Percentiles rank a stretch among this genome's conserved stretches.
Evolutionary conservation across 2,888 invertebrate genomes (phyloP).

Genomic region (Cosmorhoe ocellata): DNA sequence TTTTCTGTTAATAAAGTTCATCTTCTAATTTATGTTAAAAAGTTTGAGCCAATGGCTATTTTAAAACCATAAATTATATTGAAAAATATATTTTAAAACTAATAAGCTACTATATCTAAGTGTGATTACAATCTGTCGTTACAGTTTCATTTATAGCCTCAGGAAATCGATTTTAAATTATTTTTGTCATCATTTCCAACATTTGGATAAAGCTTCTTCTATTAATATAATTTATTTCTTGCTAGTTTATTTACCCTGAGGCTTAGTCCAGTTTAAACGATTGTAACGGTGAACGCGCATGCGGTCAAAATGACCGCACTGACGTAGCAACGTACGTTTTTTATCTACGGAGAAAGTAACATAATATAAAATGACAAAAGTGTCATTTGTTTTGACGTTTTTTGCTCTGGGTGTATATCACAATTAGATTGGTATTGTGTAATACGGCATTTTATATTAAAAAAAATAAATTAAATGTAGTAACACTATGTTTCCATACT

Average conservation of each 20-base stretch:
- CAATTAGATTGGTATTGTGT: too few species aligned
- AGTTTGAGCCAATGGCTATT: not conserved
- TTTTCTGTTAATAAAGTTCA: too few species aligned
- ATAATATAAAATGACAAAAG: too few species aligned
- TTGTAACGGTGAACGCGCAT: not conserved
- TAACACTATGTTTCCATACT: too few species aligned
- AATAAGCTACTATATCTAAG: slow-evolving; percentile 30
- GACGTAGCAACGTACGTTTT: too few species aligned
- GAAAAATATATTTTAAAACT: slow-evolving; percentile 26
- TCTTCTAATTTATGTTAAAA: too few species aligned
- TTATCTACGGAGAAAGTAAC: too few species aligned
- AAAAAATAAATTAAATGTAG: too few species aligned
- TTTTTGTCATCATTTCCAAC: slow-evolving; percentile 3
- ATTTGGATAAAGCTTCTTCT: not conserved
- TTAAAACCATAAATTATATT: slow-evolving; percentile 12
- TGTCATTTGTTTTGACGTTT: too few species aligned
- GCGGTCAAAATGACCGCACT: too few species aligned
- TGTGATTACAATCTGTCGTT: slow-evolving; percentile 22
- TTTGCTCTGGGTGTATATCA: too few species aligned
- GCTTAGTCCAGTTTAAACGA: not conserved
- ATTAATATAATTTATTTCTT: slow-evolving; percentile 5
- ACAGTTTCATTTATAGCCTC: slow-evolving; percentile 6
- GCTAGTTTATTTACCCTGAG: slow-evolving; percentile 4
- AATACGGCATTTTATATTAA: too few species aligned
- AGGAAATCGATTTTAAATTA: slow-evolving; percentile 14